Conservation (phyloP, 2,113 vertebrate genomes). For the Rhinopomastus cyanomelas region DNA sequence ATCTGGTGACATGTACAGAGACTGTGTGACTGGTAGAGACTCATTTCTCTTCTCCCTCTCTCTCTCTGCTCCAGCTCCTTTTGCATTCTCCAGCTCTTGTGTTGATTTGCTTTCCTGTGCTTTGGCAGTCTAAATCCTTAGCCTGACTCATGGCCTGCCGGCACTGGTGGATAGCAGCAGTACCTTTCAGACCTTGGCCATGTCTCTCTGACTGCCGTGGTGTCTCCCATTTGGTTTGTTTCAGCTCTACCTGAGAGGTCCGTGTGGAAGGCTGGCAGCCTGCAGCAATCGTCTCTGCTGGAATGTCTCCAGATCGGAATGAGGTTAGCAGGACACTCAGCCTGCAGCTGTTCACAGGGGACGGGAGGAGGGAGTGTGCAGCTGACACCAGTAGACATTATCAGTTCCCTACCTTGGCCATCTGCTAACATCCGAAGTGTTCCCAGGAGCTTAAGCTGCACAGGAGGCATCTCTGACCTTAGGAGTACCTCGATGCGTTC, state of each 20-base stretch:
- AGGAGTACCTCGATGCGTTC: constrained; percentile 81
- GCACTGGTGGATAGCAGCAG: neutral
- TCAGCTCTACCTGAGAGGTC: neutral
- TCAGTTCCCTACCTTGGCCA: constrained; percentile 78
- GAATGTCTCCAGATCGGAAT: neutral
- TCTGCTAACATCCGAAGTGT: constrained; percentile 86
- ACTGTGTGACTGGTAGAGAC: neutral
- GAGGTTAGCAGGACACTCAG: neutral
- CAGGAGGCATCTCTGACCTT: constrained; percentile 83
- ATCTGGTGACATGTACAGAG: neutral
- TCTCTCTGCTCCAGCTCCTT: neutral
- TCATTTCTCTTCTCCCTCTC: neutral
- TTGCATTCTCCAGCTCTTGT: neutral
- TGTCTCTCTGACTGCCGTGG: neutral
- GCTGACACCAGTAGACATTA: neutral
- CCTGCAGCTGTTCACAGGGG: neutral
- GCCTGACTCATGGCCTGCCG: neutral
- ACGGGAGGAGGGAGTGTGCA: fast-evolving
- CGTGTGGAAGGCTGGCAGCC: neutral
- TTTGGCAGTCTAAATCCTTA: neutral
- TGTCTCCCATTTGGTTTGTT: neutral
- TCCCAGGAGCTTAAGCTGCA: constrained; percentile 85
- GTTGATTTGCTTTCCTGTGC: neutral
- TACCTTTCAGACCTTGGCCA: neutral
- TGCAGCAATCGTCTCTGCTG: neutral